Evolutionary conservation across 1,140 invertebrate species (phyloP).

Genomic region (Euura lappo): DNA sequence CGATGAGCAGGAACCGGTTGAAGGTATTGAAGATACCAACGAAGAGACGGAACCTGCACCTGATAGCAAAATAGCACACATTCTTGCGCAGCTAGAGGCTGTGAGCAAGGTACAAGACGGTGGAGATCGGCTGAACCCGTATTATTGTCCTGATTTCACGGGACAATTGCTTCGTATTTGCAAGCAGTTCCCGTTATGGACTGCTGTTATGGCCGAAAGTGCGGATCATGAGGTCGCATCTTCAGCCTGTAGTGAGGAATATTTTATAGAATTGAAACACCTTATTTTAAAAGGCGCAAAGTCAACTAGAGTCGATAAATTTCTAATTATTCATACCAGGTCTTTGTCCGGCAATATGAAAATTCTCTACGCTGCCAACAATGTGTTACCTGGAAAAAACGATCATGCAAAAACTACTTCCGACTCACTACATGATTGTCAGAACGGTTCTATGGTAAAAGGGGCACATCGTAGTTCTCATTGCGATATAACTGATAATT

Average conservation of each 20-base stretch:
- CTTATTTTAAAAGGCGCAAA: background rate
- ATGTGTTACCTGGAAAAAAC: no score
- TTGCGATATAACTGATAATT: no score
- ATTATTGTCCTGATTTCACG: conserved; percentile 17
- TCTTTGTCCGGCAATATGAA: no score
- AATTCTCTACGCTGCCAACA: no score
- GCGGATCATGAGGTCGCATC: conserved; percentile 9
- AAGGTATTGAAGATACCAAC: background rate
- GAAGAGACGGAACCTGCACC: background rate
- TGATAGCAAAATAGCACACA: background rate
- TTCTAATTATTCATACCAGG: no score
- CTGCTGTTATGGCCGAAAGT: conserved; percentile 7
- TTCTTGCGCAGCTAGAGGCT: background rate
- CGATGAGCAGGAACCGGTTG: background rate
- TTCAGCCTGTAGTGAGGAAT: conserved; percentile 21
- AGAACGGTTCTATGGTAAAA: no score
- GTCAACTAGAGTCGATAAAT: no score
- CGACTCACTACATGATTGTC: no score
- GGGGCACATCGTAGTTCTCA: no score
- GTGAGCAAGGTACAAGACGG: background rate
- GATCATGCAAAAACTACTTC: no score
- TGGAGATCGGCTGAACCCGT: conserved; percentile 15
- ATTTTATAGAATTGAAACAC: conserved; percentile 21
- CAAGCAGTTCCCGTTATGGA: conserved; percentile 23
- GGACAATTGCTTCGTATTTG: background rate